Conservation (phyloP, 2,888 invertebrate species). For the Protodeltote pygarga region DNA sequence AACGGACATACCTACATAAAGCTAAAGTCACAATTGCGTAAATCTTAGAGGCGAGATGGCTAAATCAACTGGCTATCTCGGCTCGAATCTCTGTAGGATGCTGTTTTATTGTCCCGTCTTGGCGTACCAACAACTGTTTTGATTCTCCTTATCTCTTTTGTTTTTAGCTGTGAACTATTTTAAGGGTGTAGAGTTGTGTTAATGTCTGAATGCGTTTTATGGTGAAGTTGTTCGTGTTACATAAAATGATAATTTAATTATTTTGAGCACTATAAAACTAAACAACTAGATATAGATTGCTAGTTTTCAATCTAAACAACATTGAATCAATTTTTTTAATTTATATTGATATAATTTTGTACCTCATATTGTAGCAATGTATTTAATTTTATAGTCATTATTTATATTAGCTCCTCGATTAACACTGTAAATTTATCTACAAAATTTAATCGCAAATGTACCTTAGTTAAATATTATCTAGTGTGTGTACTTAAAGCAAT, state of each 20-base stretch:
- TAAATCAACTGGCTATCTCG: conserved; percentile 81
- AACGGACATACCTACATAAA: conserved; percentile 70
- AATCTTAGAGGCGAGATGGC: conserved; percentile 72
- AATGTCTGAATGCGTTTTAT: conserved; percentile 2
- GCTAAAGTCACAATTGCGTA: conserved; percentile 66
- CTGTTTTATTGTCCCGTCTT: conserved; percentile 53
- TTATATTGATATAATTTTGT: no score
- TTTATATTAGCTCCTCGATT: no score
- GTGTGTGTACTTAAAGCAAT: conserved; percentile 14
- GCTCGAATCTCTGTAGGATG: conserved; percentile 71
- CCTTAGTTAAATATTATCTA: conserved; percentile 13
- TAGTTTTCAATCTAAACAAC: no score
- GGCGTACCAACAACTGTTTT: conserved; percentile 53
- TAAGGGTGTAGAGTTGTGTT: conserved; percentile 17
- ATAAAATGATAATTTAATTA: no score
- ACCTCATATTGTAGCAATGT: no score
- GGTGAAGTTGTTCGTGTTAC: no score
- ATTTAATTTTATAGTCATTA: no score
- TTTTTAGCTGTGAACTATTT: conserved; percentile 41
- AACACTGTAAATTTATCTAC: no score
- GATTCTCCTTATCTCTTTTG: conserved; percentile 45
- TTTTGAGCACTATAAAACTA: no score
- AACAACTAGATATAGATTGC: no score
- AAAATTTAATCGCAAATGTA: no score
- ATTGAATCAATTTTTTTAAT: no score